Evolutionary conservation across 2,797 vertebrate species (phyloP), one percentile per base, ranked within the genome.

Genomic region (Syngnathus acus): DNA sequence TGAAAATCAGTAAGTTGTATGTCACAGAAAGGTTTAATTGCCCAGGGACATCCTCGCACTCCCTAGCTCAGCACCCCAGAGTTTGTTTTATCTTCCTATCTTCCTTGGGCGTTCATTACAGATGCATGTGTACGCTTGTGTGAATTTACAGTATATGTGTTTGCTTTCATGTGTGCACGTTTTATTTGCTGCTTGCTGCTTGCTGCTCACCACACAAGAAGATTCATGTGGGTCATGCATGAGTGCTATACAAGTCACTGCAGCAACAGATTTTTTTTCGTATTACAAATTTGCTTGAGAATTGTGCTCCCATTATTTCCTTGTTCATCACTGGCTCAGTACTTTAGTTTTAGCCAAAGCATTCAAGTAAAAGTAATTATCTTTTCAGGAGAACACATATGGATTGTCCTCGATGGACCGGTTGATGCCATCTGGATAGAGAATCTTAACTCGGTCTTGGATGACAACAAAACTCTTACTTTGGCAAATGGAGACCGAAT

Each of bases 391-490:
- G 96, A 99, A 40, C 93, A 99, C 74, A 92, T 98, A 74, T 99
- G 97, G 97, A 95, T 98, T 66, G 94, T 98, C 63, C 88, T 99
- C 71, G 97, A 99, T 84, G 97, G 97, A 62, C 97, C 97, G 7
- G 95, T 99, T 3, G 97, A 99, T 72, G 95, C 96, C 55, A 96
- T 98, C 83, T 99, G 97, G 97, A 98, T 99, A 74, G 96, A 99
- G 86, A 99, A 99, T 74, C 90, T 99, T 26, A 98, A 98, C 88
- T 99, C 97, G 0, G 96, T 99, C 69, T 86, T 99, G 83, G 96
- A 99, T 65, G 97, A 99, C 84, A 99, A 98, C 82, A 94, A 87
- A 89, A 98, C 95, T 6, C 91, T 99, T 6, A 99, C 97, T 0
- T 83, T 99, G 62, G 95, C 96, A 38, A 99, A 99, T 1, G 96